A percentile compares a stretch with the other conserved stretches of the same genome.
These are phyloP conservation scores for Halocaridina rubra DNA, from an alignment of 2,888 invertebrate genomes.

Conservation along the genomic window DNA sequence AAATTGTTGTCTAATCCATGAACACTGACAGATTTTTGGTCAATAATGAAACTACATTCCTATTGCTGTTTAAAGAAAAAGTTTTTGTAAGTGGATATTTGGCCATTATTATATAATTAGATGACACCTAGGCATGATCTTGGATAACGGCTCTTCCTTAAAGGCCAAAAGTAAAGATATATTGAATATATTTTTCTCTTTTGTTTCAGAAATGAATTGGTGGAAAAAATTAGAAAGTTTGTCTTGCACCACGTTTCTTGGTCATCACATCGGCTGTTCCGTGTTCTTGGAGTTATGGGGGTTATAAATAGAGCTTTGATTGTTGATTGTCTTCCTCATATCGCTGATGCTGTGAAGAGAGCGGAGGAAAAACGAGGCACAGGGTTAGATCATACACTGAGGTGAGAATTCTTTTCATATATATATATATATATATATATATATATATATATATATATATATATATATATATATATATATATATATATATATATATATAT, in stretches of 20 bases:
- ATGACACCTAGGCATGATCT: too few species aligned
- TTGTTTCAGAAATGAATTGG: conserved; percentile 21
- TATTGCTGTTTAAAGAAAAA: neutral
- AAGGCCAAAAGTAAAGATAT: too few species aligned
- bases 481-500: conserved; percentile 3
- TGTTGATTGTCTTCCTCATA: conserved; percentile 36
- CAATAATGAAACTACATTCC: too few species aligned
- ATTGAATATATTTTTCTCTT: too few species aligned
- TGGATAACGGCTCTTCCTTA: too few species aligned
- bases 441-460: neutral
- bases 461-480: neutral
- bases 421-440: too few species aligned
- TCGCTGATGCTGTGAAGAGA: conserved; percentile 27
- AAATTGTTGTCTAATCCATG: too few species aligned
- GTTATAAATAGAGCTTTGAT: conserved; percentile 30
- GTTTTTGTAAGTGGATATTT: too few species aligned
- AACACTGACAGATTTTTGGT: too few species aligned
- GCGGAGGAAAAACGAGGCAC: conserved; percentile 60
- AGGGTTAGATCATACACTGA: conserved; percentile 50
- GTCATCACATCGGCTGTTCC: conserved; percentile 45
- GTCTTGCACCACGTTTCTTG: conserved; percentile 47
- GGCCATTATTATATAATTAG: too few species aligned
- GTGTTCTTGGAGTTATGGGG: conserved; percentile 42
- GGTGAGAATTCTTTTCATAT: conserved; percentile 27
- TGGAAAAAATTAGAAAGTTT: conserved; percentile 21